These are phyloP conservation scores for Luscinia luscinia DNA, from an alignment of 2,797 vertebrate genomes.

Conservation along the genomic window DNA sequence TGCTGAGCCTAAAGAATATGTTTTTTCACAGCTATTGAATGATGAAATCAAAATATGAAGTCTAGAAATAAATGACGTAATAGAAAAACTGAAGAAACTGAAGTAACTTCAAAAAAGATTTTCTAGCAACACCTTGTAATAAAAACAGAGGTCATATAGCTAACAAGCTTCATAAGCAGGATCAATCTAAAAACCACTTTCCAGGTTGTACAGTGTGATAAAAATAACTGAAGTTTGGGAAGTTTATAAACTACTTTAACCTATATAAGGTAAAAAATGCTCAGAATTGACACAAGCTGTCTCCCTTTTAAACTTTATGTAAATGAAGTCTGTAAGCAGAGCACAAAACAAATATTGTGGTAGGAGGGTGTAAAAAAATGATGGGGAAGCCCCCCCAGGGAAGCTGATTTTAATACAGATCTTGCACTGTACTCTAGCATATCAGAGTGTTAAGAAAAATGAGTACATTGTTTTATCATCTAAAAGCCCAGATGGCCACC, in stretches of 20 bases:
- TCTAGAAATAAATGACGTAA: not conserved
- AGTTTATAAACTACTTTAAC: not conserved
- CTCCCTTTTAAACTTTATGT: not conserved
- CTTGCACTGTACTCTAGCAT: not conserved
- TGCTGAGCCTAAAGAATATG: not conserved
- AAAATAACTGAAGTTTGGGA: not conserved
- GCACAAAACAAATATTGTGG: not conserved
- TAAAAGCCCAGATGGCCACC: not conserved
- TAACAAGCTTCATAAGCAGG: not conserved
- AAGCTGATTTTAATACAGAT: not conserved
- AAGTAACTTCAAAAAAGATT: not conserved
- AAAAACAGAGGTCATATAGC: not conserved
- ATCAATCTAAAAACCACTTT: not conserved
- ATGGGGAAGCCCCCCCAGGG: not conserved
- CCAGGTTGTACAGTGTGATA: not conserved
- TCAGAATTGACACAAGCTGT: not conserved
- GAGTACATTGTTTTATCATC: not conserved
- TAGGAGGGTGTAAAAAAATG: not conserved
- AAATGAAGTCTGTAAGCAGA: not conserved
- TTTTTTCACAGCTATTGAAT: not conserved
- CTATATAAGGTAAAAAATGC: not conserved
- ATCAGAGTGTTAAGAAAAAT: not conserved
- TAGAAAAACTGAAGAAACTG: not conserved
- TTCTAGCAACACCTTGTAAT: not conserved
- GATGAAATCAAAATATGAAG: not conserved